phyloP scores from a whole-genome alignment of 2,888 invertebrate species.

The Melieria omissa region DNA sequence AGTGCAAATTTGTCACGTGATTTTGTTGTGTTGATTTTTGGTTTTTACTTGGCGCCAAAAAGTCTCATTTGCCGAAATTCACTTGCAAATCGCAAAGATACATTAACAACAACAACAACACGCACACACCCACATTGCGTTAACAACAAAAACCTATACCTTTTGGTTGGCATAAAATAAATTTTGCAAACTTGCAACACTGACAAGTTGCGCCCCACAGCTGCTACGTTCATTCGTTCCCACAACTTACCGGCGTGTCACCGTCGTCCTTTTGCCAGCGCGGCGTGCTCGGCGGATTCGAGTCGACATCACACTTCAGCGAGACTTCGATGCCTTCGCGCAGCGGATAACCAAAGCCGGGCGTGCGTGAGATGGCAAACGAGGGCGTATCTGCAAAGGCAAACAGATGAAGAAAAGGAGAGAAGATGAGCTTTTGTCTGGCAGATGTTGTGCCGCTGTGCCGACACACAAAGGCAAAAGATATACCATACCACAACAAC shows the following conservation, averaged over 20 bases:
- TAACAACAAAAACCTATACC: too few species aligned
- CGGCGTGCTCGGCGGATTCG: constrained; percentile 88
- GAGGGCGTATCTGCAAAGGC: constrained; percentile 84
- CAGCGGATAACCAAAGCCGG: constrained; percentile 91
- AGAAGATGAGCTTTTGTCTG: background rate
- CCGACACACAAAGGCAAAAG: too few species aligned
- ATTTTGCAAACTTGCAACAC: background rate
- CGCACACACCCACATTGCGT: constrained; percentile 8
- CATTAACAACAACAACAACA: constrained; percentile 11
- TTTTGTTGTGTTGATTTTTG: too few species aligned
- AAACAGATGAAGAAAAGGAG: constrained; percentile 9
- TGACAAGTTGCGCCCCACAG: too few species aligned
- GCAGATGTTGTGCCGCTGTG: too few species aligned
- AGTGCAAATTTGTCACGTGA: too few species aligned
- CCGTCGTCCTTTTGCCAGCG: constrained; percentile 81
- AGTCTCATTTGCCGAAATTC: too few species aligned
- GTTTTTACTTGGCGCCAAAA: too few species aligned
- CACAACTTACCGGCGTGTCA: constrained; percentile 69
- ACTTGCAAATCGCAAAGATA: background rate
- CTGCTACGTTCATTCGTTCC: background rate
- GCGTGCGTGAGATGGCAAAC: constrained; percentile 90
- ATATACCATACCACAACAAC: too few species aligned
- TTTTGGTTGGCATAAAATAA: too few species aligned
- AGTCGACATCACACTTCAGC: constrained; percentile 91
- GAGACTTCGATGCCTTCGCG: constrained; percentile 90